Evolutionary conservation across 53 echinoderm and acorn worm species (phyloP), one percentile per base, ranked within the genome.

Genomic region (Henricia sp.): DNA sequence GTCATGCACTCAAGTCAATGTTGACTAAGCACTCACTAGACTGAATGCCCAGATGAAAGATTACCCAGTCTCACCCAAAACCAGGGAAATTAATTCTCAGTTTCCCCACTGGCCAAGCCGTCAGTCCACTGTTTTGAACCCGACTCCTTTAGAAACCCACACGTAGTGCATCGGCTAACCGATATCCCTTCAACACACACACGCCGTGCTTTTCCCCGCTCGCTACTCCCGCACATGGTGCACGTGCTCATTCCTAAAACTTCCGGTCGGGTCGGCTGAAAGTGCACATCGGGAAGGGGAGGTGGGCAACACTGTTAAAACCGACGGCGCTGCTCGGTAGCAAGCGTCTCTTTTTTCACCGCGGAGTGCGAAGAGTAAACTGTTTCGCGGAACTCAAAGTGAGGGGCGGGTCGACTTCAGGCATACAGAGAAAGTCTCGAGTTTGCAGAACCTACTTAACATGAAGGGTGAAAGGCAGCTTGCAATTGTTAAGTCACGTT

Each of bases 301-400:
- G 59, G n/a, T n/a, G n/a, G 41, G 76, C 76, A 76, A 76, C 76
- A 76, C 76, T 76, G 76, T 76, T 76, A 76, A 76, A 76, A 76
- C 76, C 57, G 76, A 76, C 76, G 19, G 59, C n/a, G 76, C 42
- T 76, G 40, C 40, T 58, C 59, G 76, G 76, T 59, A 30, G 76
- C 26, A 16, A 12, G 37, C 58, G 32, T 76, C 76, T 76, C 76
- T 58, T 41, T n/a, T 76, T 76, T 76, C 76, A 76, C 39, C 33
- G 24, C 41, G 39, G 26, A 40, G 76, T 76, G 76, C 59, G 76
- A 57, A 76, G 76, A 32, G 76, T 76, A 76, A 76, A 76, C 67
- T 59, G 42, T 76, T 76, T n/a, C 41, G 56, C 40, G n/a, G 59
- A 25, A 30, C 57, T 28, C 42, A 58, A 24, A 76, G 37, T 40